Evolutionary conservation across 1,140 invertebrate species (phyloP).

Genomic region (Eurosta solidaginis): DNA sequence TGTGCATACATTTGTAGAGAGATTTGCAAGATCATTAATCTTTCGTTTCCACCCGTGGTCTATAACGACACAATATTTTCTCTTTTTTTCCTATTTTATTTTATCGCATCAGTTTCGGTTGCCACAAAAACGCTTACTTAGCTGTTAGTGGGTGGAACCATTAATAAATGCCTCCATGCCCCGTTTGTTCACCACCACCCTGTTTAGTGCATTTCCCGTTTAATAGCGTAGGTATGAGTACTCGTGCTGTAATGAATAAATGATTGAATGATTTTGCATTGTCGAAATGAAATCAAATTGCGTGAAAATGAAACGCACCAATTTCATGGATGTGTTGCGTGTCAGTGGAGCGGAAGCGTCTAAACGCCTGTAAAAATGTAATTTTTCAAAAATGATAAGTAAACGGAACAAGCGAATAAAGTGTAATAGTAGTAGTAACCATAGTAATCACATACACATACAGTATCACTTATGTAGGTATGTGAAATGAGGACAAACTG

Average conservation of each 20-base stretch:
- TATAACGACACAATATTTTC: neutral
- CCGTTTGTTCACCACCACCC: too few relatives aligned
- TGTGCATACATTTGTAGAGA: neutral
- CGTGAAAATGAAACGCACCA: slow-evolving; percentile 28
- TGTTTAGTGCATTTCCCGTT: too few relatives aligned
- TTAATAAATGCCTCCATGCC: too few relatives aligned
- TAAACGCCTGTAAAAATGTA: neutral
- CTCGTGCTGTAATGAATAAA: neutral
- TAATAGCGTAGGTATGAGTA: too few relatives aligned
- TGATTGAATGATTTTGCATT: slow-evolving; percentile 1
- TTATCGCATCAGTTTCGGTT: neutral
- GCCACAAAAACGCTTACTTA: too few relatives aligned
- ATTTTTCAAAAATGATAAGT: slow-evolving; percentile 4
- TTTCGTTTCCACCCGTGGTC: neutral
- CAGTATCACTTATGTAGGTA: neutral
- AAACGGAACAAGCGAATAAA: neutral
- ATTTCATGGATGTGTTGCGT: neutral
- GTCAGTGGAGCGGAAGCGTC: neutral
- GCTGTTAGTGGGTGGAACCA: too few relatives aligned
- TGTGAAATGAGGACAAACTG: neutral
- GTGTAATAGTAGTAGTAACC: neutral
- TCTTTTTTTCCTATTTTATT: neutral
- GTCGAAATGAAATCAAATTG: slow-evolving; percentile 19
- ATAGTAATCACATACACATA: neutral
- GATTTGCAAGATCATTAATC: slow-evolving; percentile 24